Percentiles rank a stretch among this genome's conserved stretches.
Evolutionary conservation across 30 jellyfish, hydroid and myxozoan species (phyloP).

Genomic region (Sanderia malayensis): DNA sequence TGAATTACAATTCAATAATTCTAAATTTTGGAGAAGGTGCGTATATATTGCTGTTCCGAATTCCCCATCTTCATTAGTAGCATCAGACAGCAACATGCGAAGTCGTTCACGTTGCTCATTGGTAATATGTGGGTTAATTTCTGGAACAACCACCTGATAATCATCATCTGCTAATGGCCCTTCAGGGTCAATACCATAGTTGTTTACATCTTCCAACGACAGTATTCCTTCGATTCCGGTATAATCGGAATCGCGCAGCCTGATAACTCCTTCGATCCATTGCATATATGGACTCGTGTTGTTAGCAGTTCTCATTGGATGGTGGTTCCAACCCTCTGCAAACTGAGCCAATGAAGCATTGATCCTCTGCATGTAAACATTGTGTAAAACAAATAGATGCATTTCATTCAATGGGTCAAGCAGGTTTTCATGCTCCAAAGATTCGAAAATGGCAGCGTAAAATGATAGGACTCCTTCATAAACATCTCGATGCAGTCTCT

Average conservation of each 20-base stretch:
- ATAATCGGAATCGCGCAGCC: slow-evolving; percentile 9
- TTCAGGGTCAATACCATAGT: slow-evolving; percentile 1
- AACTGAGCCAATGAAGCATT: slow-evolving; percentile 6
- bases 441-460: slow-evolving; percentile 16
- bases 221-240: neutral
- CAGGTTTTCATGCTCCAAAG: slow-evolving; percentile 11
- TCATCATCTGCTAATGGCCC: slow-evolving; percentile 16
- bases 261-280: no score
- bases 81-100: slow-evolving; percentile 1
- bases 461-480: slow-evolving; percentile 24
- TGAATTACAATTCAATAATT: neutral
- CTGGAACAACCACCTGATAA: slow-evolving; percentile 24
- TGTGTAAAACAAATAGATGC: slow-evolving; percentile 2
- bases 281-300: slow-evolving; percentile 18
- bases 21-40: neutral
- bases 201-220: neutral
- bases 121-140: neutral
- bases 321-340: slow-evolving; percentile 17
- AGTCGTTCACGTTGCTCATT: neutral
- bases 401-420: slow-evolving; percentile 20
- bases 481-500: slow-evolving; percentile 25
- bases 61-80: slow-evolving; percentile 4
- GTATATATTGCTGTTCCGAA: slow-evolving; percentile 3
- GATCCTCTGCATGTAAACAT: slow-evolving; percentile 2
- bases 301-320: slow-evolving; percentile 9